Percentiles rank a stretch among this genome's conserved stretches.
These are phyloP conservation scores for Carollia perspicillata DNA, from an alignment of 2,113 vertebrate genomes.

Conservation along the genomic window DNA sequence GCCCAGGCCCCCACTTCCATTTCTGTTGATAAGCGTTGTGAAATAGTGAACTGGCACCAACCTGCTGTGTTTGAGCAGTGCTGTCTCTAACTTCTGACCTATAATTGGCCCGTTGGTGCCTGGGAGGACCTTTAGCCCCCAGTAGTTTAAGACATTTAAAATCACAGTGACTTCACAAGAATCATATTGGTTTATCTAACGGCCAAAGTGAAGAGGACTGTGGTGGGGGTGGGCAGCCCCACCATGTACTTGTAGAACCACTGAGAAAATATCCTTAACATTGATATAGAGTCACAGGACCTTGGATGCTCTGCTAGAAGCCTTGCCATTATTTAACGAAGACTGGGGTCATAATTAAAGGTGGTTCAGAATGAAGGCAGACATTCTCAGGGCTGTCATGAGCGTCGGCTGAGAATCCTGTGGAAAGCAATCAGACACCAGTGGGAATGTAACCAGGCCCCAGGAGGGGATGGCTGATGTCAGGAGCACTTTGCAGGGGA, in stretches of 20 bases:
- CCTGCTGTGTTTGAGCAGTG: constrained; percentile 2
- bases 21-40: not conserved
- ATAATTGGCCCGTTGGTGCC: not conserved
- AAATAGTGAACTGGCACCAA: not conserved
- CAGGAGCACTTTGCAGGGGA: constrained; percentile 68
- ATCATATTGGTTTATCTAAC: not conserved
- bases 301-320: constrained; percentile 60
- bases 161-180: not conserved
- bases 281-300: constrained; percentile 67
- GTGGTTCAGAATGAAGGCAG: constrained; percentile 53
- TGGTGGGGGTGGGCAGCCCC: not conserved
- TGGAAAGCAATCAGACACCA: constrained; percentile 75
- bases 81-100: not conserved
- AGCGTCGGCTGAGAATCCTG: constrained; percentile 60
- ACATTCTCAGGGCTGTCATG: constrained; percentile 67
- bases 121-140: not conserved
- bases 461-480: constrained; percentile 75
- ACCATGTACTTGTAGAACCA: not conserved
- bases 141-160: not conserved
- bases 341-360: constrained; percentile 76
- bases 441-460: constrained; percentile 74
- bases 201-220: not conserved
- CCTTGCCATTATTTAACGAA: constrained; percentile 75
- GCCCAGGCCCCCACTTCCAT: rapidly evolving
- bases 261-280: constrained; percentile 58